These are phyloP conservation scores for Hippoglossus hippoglossus DNA, from an alignment of 2,797 vertebrate species.

Conservation along the genomic window DNA sequence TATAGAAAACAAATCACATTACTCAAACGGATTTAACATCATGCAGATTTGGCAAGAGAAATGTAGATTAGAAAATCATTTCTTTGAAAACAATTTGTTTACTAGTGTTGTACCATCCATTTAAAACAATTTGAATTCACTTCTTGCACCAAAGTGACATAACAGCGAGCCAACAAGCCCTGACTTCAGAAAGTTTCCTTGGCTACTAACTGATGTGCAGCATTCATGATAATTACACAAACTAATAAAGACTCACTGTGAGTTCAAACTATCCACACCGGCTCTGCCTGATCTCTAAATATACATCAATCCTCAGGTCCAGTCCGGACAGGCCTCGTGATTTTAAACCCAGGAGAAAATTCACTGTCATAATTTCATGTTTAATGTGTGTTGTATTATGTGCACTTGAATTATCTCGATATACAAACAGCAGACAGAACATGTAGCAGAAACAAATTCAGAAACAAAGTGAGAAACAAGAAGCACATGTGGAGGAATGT, in stretches of 20 bases:
- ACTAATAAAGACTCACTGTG: slow-evolving; percentile 15
- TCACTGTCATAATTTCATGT: slow-evolving; percentile 9
- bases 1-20: slow-evolving; percentile 25
- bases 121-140: no score
- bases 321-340: slow-evolving; percentile 15
- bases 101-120: no score
- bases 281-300: slow-evolving; percentile 8
- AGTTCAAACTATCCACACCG: slow-evolving; percentile 11
- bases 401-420: slow-evolving; percentile 30
- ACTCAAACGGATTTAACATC: slow-evolving; percentile 34
- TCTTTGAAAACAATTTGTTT: background rate
- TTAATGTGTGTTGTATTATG: slow-evolving; percentile 25
- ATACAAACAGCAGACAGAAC: slow-evolving; percentile 16
- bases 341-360: slow-evolving; percentile 25
- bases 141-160: slow-evolving; percentile 6
- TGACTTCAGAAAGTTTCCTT: slow-evolving; percentile 42
- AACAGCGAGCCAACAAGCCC: slow-evolving; percentile 11
- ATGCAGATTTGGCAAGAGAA: slow-evolving; percentile 62
- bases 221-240: slow-evolving; percentile 27
- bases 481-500: slow-evolving; percentile 65
- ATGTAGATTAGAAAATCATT: slow-evolving; percentile 48
- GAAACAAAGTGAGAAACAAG: slow-evolving; percentile 8
- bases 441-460: slow-evolving; percentile 13
- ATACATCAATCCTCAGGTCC: slow-evolving; percentile 19
- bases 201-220: slow-evolving; percentile 25